phyloP scores from a whole-genome alignment of 2,888 invertebrate genomes.

The Morpho deidamia region DNA sequence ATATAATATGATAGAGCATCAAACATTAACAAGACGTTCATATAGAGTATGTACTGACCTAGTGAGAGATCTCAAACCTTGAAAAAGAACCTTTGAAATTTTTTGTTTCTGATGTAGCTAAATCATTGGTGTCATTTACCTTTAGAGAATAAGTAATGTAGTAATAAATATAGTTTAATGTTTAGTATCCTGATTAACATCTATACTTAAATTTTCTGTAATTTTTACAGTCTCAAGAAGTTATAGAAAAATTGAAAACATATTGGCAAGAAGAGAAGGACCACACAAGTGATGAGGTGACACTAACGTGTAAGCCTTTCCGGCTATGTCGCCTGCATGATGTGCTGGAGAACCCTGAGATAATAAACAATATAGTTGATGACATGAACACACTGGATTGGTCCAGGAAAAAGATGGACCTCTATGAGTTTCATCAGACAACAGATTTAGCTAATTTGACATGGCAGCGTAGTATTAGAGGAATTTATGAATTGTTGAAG shows the following conservation, averaged over 20 bases:
- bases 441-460: conserved; percentile 81
- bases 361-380: conserved; percentile 80
- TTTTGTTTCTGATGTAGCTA: no score
- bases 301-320: conserved; percentile 81
- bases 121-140: no score
- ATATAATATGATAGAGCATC: no score
- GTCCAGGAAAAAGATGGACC: conserved; percentile 88
- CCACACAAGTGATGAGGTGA: conserved; percentile 54
- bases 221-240: conserved; percentile 51
- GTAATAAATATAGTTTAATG: no score
- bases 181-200: no score
- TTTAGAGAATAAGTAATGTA: no score
- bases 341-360: conserved; percentile 75
- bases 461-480: conserved; percentile 77
- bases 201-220: no score
- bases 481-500: conserved; percentile 81
- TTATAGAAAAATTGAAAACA: conserved; percentile 52
- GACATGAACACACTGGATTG: conserved; percentile 85
- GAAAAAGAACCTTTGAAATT: no score
- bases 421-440: conserved; percentile 93
- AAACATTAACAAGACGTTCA: no score
- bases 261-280: conserved; percentile 70
- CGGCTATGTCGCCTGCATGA: conserved; percentile 82
- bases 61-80: no score
- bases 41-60: no score